Conservation (phyloP, 2,888 invertebrate species). For the Macrosoma leucophasiata region DNA sequence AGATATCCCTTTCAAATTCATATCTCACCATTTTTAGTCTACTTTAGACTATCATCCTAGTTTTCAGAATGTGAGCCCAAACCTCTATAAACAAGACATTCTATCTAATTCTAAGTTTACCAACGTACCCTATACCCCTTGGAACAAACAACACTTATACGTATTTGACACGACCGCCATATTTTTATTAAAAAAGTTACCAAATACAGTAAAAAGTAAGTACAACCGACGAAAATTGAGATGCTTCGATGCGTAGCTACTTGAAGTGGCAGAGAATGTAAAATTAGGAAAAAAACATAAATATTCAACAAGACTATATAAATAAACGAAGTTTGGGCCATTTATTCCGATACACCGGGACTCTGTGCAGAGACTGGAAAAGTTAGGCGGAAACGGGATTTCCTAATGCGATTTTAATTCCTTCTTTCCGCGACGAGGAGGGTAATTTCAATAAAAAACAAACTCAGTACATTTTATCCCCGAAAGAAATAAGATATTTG, state of each 20-base stretch:
- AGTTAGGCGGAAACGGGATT: conserved; percentile 70
- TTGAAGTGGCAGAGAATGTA: conserved; percentile 54
- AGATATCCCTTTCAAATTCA: too few relatives aligned
- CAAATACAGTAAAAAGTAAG: conserved; percentile 14
- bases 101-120: too few relatives aligned
- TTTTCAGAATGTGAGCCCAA: too few relatives aligned
- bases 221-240: conserved; percentile 8
- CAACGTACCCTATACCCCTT: too few relatives aligned
- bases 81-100: too few relatives aligned
- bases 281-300: conserved; percentile 65
- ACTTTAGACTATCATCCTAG: too few relatives aligned
- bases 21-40: too few relatives aligned
- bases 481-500: conserved; percentile 31
- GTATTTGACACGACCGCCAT: too few relatives aligned
- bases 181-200: conserved; percentile 21
- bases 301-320: conserved; percentile 71
- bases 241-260: conserved; percentile 25
- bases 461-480: conserved; percentile 52
- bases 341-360: conserved; percentile 73
- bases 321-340: conserved; percentile 72
- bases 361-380: conserved; percentile 65
- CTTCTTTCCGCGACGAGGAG: conserved; percentile 64
- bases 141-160: too few relatives aligned
- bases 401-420: conserved; percentile 75
- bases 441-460: conserved; percentile 67